Conservation (phyloP, 2,113 vertebrate species). For the Nothocercus nigrocapillus region DNA sequence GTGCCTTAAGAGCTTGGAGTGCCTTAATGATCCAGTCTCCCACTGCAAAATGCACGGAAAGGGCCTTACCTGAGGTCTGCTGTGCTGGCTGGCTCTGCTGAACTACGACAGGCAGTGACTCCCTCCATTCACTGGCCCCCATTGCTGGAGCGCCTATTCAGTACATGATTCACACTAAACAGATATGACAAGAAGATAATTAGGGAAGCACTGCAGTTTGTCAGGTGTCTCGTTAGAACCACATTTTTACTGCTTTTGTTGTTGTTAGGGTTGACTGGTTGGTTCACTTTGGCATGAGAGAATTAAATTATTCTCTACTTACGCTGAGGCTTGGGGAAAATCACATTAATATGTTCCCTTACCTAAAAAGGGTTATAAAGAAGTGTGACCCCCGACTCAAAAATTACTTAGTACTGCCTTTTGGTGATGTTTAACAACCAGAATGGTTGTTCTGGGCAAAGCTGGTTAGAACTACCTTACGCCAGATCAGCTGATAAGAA, state of each 20-base stretch:
- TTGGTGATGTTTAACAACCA: neutral
- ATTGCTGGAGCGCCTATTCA: neutral
- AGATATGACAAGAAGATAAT: conserved; percentile 58
- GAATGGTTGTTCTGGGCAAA: neutral
- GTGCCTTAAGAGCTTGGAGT: neutral
- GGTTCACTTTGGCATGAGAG: neutral
- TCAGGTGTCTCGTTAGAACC: conserved; percentile 60
- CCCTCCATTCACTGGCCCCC: neutral
- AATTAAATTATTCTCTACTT: conserved; percentile 60
- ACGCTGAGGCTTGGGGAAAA: neutral
- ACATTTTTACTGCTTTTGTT: neutral
- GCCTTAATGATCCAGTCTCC: neutral
- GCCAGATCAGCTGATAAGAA: neutral
- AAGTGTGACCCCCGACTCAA: neutral
- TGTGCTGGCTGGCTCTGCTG: neutral
- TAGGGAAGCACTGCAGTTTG: conserved; percentile 55
- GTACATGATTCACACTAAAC: conserved; percentile 26
- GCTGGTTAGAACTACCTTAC: neutral
- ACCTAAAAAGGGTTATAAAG: conserved; percentile 14
- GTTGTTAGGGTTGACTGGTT: conserved; percentile 23
- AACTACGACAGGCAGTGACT: neutral
- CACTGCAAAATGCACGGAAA: neutral
- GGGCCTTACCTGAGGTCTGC: neutral
- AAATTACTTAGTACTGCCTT: neutral
- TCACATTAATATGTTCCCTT: conserved; percentile 32